Base-by-base conservation (phyloP, 2,797 vertebrate genomes). In the Centropyge bicolor region DNA sequence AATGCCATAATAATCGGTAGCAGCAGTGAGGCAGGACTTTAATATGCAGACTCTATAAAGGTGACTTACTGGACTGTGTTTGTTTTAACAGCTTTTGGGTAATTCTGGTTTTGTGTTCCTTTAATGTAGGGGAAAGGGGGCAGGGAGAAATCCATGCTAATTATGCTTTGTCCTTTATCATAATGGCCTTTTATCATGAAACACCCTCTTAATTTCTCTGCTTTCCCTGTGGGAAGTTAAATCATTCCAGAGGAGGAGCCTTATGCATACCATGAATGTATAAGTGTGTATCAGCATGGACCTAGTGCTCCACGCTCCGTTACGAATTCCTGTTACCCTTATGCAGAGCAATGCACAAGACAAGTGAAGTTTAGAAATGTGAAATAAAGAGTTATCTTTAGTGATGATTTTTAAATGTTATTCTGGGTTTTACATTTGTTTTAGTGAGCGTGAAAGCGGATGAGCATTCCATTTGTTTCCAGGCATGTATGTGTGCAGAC, bases 241-340 rank as follows among this genome's bases (percentile, higher is more conserved):
- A 89, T 88, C 81, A 89, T 91, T 92, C 89, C 86, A 10, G 17
- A 76, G 80, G 80, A 86, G 87, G 64, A 86, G 86, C 82, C 86
- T 88, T 89, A 80, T 86, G 82, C 85, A 86, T 81, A 86, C 78
- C 74, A 74, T 93, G 92, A 94, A 95, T 94, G 94, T 94, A 83
- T 73, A 84, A 79, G 80, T 81, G 56, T 70, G 70, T 86, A 70
- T 84, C 80, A 76, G 71, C 85, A 62, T 75, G 90, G 89, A 92
- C 89, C 90, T 86, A 19, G 73, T 20, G 78, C 81, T 89, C 78
- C 69, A 36, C 54, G 12, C 70, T 76, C 66, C 1, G 38, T 70
- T 48, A 71, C 27, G 57, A 43, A 52, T 80, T 22, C 65, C 76
- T 65, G 70, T 80, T 78, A 48, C 49, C 36, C 52, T 65, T 60